These are phyloP conservation scores for Accipiter virgatus DNA, from an alignment of 2,113 vertebrate species.

Conservation along the genomic window DNA sequence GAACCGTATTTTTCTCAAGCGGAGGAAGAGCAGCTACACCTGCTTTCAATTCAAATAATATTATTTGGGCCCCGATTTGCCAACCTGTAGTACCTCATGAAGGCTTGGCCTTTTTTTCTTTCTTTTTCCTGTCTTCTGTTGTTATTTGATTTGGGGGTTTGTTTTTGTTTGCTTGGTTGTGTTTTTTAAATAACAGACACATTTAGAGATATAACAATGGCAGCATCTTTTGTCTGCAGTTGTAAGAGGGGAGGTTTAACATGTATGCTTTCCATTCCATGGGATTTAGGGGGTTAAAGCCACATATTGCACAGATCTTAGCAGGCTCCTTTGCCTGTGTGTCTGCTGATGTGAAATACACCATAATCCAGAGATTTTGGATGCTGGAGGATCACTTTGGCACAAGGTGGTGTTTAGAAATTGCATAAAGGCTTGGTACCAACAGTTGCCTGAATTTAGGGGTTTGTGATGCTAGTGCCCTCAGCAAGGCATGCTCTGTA, in stretches of 20 bases:
- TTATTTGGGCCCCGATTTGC: not conserved
- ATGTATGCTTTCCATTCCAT: fast-evolving
- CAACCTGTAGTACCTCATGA: not conserved
- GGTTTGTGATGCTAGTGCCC: not conserved
- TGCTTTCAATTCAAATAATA: not conserved
- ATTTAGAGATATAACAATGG: fast-evolving
- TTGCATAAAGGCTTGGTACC: not conserved
- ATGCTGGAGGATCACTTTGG: not conserved
- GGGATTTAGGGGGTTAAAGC: not conserved
- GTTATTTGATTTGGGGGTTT: not conserved
- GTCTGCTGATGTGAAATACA: not conserved
- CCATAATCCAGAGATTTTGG: not conserved
- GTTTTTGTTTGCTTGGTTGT: fast-evolving
- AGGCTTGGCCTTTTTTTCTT: not conserved
- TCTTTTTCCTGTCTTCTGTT: not conserved
- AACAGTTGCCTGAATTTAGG: not conserved
- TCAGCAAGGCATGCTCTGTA: not conserved
- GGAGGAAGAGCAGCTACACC: not conserved
- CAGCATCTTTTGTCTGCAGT: not conserved
- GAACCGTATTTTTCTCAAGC: not conserved
- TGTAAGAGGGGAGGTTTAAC: not conserved
- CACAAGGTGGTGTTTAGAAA: not conserved
- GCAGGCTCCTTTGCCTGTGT: too few relatives aligned
- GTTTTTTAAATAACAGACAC: not conserved
- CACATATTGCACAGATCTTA: not conserved